Conservation (phyloP, 2,113 vertebrate genomes). For the chimpanzee (Pan troglodytes) region NHGRI_mPanTro3-v2.1_pri NC_072421.2:29200001-29200500, state of each 20-base stretch:
- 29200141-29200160: neutral
- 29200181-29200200: neutral
- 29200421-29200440: constrained; percentile 67
- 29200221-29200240: neutral
- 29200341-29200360: neutral
- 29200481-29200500: constrained; percentile 45
- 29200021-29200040: constrained; percentile 18
- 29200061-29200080: constrained; percentile 47
- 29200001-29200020: constrained; percentile 32
- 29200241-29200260: neutral
- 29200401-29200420: constrained; percentile 58
- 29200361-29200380: constrained; percentile 12
- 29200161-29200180: neutral
- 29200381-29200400: constrained; percentile 43
- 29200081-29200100: constrained; percentile 17
- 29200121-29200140: neutral
- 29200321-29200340: neutral
- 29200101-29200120: constrained; percentile 37
- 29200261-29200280: constrained; percentile 13
- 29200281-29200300: constrained; percentile 4
- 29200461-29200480: constrained; percentile 61
- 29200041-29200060: neutral
- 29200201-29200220: neutral
- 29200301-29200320: neutral
- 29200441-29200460: constrained; percentile 60